phyloP scores from a whole-genome alignment of 2,797 vertebrate species.

The Chaunax sp. region DNA sequence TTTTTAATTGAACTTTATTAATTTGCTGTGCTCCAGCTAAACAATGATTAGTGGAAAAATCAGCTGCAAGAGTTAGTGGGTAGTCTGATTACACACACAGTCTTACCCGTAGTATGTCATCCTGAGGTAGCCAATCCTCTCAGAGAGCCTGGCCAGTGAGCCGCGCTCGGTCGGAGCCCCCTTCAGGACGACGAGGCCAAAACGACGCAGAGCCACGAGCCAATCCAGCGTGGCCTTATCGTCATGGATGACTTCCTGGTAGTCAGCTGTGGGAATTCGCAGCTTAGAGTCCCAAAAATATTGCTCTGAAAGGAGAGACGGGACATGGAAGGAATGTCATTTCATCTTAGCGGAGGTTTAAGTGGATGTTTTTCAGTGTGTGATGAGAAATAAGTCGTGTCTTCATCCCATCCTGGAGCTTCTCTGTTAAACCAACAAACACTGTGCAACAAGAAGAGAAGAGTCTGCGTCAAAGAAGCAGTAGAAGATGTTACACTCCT shows the following conservation, averaged over 20 bases:
- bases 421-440: conserved; percentile 17
- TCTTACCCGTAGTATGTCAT: conserved; percentile 95
- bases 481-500: not conserved
- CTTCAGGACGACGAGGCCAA: conserved; percentile 90
- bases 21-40: conserved; percentile 28
- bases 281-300: conserved; percentile 89
- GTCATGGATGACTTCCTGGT: conserved; percentile 86
- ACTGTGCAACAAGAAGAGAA: not conserved
- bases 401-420: not conserved
- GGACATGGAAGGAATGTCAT: conserved; percentile 5
- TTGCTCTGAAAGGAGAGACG: conserved; percentile 79
- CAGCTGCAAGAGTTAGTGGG: conserved; percentile 32
- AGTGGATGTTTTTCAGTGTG: not conserved
- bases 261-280: conserved; percentile 86
- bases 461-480: not conserved
- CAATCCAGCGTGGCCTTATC: conserved; percentile 88
- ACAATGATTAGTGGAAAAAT: conserved; percentile 51
- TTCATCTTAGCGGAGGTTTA: conserved; percentile 1
- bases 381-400: conserved; percentile 14
- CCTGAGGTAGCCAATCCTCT: conserved; percentile 92
- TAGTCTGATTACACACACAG: conserved; percentile 29
- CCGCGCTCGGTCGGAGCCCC: conserved; percentile 87
- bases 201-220: conserved; percentile 87
- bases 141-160: conserved; percentile 88
- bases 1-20: not conserved